Evolutionary conservation across 2,113 vertebrate genomes (phyloP).

Genomic region (Felis chaus): DNA sequence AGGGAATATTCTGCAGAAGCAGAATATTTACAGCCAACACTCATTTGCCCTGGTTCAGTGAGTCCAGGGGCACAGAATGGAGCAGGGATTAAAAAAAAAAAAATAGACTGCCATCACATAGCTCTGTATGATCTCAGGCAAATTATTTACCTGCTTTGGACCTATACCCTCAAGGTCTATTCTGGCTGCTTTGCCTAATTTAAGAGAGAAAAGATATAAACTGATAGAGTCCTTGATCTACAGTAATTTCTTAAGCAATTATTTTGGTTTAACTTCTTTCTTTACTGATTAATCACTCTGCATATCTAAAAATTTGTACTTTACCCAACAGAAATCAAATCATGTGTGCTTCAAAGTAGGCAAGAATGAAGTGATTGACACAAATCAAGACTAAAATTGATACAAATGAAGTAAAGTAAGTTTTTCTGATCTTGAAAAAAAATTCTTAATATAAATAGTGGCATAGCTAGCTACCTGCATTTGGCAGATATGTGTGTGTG

Average conservation of each 20-base stretch:
- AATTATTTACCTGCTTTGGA: neutral
- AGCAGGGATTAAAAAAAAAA: neutral
- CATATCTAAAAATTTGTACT: neutral
- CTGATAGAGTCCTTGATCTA: neutral
- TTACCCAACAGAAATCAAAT: neutral
- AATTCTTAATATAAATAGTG: neutral
- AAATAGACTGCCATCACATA: neutral
- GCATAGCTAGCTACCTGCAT: neutral
- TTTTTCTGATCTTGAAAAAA: conserved; percentile 35
- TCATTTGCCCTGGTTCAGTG: neutral
- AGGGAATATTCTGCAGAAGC: neutral
- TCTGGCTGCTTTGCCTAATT: neutral
- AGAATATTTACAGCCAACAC: neutral
- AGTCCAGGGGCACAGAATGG: neutral
- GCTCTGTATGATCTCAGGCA: neutral
- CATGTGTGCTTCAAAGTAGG: neutral
- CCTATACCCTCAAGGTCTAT: neutral
- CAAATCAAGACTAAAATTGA: neutral
- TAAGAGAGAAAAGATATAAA: neutral
- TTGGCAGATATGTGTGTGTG: neutral
- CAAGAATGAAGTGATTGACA: neutral
- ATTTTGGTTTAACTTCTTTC: neutral
- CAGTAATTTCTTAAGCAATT: neutral
- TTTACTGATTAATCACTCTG: neutral
- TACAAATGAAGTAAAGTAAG: neutral